Percentiles rank a stretch among this genome's conserved stretches.
phyloP scores from a whole-genome alignment of 2,797 vertebrate genomes.

The Emys orbicularis region DNA sequence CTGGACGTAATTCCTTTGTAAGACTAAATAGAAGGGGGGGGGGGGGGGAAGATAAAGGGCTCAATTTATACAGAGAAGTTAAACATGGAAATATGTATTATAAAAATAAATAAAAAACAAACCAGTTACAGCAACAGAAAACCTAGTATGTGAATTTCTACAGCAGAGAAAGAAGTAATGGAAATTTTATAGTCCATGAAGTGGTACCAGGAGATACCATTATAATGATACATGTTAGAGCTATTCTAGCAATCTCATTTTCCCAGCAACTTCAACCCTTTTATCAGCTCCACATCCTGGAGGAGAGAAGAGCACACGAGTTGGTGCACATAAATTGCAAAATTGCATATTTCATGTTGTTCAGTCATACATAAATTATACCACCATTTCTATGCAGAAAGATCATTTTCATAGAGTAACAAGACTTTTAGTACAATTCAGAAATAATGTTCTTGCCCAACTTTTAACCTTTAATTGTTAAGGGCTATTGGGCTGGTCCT shows the following conservation, averaged over 20 bases:
- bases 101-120: background rate
- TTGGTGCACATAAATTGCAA: background rate
- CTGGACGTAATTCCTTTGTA: background rate
- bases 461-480: background rate
- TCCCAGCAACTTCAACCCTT: background rate
- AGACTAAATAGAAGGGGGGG: background rate
- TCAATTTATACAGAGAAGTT: background rate
- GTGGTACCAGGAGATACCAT: background rate
- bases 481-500: background rate
- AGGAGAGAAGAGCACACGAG: background rate
- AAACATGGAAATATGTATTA: background rate
- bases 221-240: background rate
- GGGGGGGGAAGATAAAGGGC: background rate
- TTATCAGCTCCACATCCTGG: background rate
- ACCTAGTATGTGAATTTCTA: background rate
- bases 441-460: background rate
- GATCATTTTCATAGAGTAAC: background rate
- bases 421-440: background rate
- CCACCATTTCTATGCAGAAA: background rate
- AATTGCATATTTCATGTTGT: background rate
- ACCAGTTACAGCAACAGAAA: background rate
- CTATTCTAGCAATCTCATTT: background rate
- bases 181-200: background rate
- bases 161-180: background rate
- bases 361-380: background rate